Base-by-base conservation (phyloP, 2,888 invertebrate genomes). In the Hydroisotoma schaefferi region DNA sequence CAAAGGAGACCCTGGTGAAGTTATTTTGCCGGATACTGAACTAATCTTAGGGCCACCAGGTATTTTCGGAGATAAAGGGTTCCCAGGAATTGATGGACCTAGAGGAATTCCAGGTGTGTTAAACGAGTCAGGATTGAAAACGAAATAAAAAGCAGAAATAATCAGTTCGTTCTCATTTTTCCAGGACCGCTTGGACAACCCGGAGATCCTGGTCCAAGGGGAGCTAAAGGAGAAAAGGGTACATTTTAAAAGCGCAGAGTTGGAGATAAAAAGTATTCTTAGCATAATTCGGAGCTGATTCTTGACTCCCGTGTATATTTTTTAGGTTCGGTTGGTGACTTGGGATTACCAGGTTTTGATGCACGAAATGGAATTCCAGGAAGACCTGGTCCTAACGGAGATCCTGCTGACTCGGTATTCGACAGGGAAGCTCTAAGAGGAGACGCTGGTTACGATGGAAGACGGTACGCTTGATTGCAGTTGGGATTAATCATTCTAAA, bases 1-100 rank as follows among this genome's bases (percentile, higher is more conserved):
- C 2, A 65, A 74, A 76, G 79, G 74, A 12, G 61, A 69, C 4
- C 69, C 68, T 51, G 77, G 77, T 55, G 76, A 84, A 61, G 84
- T 69, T 0, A 61, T 65, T 29, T 57, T 62, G 63, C 69, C 65
- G 28, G 69, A 58, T 27, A 48, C 53, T 2, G 56, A 55, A 4
- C 22, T 61, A n/a, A 58, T 59, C 18, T 2, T 46, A 28, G 69
- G 74, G 6, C 76, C 49, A 26, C 67, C 68, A 29, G 74, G 75
- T 23, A 47, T 55, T 44, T 80, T 79, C 60, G 81, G 82, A 52
- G 74, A 74, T 58, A 10, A 49, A 26, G 82, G 82, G 38, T 77
- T 79, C 1, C 73, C 76, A 23, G 85, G 84, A 37, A 77, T 80
- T 37, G 78, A 75, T 51, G 88, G 87, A 23, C 76, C 79, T 0